Evolutionary conservation across 2,888 invertebrate species (phyloP), one percentile per base, ranked within the genome.

Genomic region (Selenia dentaria): DNA sequence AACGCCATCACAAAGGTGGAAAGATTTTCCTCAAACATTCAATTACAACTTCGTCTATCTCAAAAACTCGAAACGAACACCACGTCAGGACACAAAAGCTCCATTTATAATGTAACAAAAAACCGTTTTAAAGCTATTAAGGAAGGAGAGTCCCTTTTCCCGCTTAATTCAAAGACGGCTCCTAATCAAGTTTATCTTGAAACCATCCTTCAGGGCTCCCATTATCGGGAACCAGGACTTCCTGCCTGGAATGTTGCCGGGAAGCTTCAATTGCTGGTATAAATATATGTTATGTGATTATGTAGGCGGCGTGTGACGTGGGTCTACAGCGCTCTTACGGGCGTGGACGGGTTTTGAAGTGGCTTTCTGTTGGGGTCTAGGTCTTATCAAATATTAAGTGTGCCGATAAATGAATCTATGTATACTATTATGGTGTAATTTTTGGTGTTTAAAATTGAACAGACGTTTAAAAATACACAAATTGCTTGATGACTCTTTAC

Each of bases 121-220:
- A 64, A 56, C 57, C 58, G 48, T 62, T 67, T 62, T 61, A 60
- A 65, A 52, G 52, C 56, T 59, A 57, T 66, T 53, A 50, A 54
- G 49, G 54, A 48, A 39, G 42, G 45, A 14, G 49, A 54, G 57
- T 57, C 58, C 47, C 52, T 59, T 62, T 64, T 62, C 55, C 59
- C 61, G 61, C 62, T 60, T 59, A 60, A 64, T 55, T 58, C 60
- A 54, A 51, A 56, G 62, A 57, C 52, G 54, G 55, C 54, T 56
- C 61, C 62, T 70, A 75, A 77, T 74, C 70, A 72, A 70, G 63
- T 76, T 75, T 69, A 70, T 71, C 63, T 59, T 47, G 50, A 52
- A 57, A 57, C 51, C 57, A 61, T 59, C 62, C 56, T 62, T 66
- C 62, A 58, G 51, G 62, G 46, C 51, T 40, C 56, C 62, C 55